Base-by-base conservation (phyloP, 2,888 invertebrate species). In the Hedychridium roseum region DNA sequence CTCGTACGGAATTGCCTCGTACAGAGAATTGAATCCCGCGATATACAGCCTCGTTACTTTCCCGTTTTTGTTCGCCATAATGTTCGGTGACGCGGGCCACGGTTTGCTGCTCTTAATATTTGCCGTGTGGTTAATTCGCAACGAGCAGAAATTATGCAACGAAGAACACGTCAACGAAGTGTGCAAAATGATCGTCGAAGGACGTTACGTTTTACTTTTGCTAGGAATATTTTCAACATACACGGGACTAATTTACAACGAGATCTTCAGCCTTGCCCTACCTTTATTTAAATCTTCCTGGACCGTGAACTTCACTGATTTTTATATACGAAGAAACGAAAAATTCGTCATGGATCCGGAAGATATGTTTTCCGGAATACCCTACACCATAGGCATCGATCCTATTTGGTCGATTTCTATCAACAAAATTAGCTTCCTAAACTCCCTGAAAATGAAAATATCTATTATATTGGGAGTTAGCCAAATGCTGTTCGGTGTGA, bases 61-160 rank as follows among this genome's bases (percentile, higher is more conserved):
- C 80, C 97, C 97, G 45, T 98, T 98, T 82, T 82, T 98, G 71
- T 98, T 98, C 80, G 94, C 95, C 60, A 91, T 98, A 62, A 98
- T 98, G 97, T 98, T 98, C 82, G 97, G 98, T n/a, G 98, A 99
- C 82, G 82, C 91, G 51, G 98, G 98, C 0, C 98, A 99, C 80
- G 97, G 97, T 5, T 50, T 90, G 0, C 82, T 99, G 39, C 94
- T 99, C 95, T 87, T 93, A 36, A 76, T 88, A 5, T 96, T 96
- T 80, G 97, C 92, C n/a, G 86, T 89, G 37, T 97, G 92, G 91
- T 94, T 99, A 93, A 92, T 97, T 60, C 81, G 94, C 56, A 91
- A 90, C 78, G 98, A 99, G 82, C 96, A 95, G 72, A 90, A 90
- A 23, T 82, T 99, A 58, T 87, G 89, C 42, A 91, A 93, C 2